Conservation (phyloP, 2,797 vertebrate genomes). For the Apogon talboti region DNA sequence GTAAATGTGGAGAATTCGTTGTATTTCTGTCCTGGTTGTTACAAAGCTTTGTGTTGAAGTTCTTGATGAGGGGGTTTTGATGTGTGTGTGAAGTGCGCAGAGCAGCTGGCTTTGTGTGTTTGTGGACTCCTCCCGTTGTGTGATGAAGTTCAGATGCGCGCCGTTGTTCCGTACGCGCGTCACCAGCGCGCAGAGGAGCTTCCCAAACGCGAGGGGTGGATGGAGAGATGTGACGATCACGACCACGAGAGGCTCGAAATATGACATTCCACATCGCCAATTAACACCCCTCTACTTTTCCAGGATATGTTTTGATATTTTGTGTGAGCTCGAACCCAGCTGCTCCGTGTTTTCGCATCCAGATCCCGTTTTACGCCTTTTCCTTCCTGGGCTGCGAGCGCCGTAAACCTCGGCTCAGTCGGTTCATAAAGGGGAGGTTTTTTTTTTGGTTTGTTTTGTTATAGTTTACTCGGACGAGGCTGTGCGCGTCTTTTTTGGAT, state of each 20-base stretch:
- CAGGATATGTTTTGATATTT: slow-evolving; percentile 33
- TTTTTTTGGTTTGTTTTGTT: slow-evolving; percentile 32
- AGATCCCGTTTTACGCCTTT: background rate
- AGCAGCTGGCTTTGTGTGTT: slow-evolving; percentile 67
- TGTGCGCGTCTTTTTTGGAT: slow-evolving; percentile 36
- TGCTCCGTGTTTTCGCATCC: slow-evolving; percentile 37
- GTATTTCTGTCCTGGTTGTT: background rate
- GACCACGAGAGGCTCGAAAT: slow-evolving; percentile 49
- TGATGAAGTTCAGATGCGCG: slow-evolving; percentile 75
- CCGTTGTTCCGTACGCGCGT: slow-evolving; percentile 65
- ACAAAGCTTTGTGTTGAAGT: slow-evolving; percentile 35
- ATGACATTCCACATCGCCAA: slow-evolving; percentile 19
- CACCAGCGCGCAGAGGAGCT: slow-evolving; percentile 70
- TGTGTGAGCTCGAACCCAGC: slow-evolving; percentile 25
- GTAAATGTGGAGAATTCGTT: background rate
- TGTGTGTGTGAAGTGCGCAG: slow-evolving; percentile 58
- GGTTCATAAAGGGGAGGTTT: too few species aligned
- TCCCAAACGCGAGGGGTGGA: slow-evolving; percentile 59
- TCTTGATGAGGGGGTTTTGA: slow-evolving; percentile 7
- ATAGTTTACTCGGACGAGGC: slow-evolving; percentile 55
- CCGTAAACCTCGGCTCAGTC: slow-evolving; percentile 37
- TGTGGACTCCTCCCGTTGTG: slow-evolving; percentile 74
- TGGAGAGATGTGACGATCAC: slow-evolving; percentile 61
- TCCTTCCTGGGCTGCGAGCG: slow-evolving; percentile 44
- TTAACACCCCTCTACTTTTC: slow-evolving; percentile 28